Evolutionary conservation across 2,888 invertebrate species (phyloP).

Genomic region (Drosophila fulvimacula): DNA sequence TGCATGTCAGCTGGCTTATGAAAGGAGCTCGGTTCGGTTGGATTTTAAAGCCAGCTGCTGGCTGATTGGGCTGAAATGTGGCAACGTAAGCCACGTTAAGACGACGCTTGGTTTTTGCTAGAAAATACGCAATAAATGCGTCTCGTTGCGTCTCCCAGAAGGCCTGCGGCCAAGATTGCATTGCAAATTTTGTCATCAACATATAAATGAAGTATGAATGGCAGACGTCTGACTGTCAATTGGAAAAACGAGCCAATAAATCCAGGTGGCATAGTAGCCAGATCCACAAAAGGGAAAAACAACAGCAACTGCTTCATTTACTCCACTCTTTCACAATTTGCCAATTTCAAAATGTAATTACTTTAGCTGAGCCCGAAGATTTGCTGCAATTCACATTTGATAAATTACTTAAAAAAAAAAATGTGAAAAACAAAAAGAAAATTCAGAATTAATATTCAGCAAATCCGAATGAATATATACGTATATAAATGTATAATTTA

Average conservation of each 20-base stretch:
- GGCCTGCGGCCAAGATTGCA: constrained; percentile 69
- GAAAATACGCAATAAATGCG: constrained; percentile 30
- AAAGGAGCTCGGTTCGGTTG: constrained; percentile 1
- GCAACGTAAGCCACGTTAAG: constrained; percentile 21
- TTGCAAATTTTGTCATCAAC: constrained; percentile 79
- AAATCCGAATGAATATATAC: constrained; percentile 30
- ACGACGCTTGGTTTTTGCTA: constrained; percentile 3
- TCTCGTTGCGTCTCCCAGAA: constrained; percentile 50
- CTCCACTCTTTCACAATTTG: constrained; percentile 36
- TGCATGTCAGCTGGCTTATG: constrained; percentile 24
- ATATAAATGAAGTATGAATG: constrained; percentile 71
- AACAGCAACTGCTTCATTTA: constrained; percentile 6
- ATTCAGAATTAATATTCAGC: constrained; percentile 50
- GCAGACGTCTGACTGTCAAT: constrained; percentile 32
- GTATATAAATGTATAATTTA: constrained; percentile 64
- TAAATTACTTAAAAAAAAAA: constrained; percentile 44
- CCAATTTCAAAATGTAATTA: constrained; percentile 70
- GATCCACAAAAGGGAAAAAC: constrained; percentile 9
- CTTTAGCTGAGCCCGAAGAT: constrained; percentile 59
- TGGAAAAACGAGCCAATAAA: constrained; percentile 32
- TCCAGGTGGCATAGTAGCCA: constrained; percentile 4
- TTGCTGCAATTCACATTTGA: constrained; percentile 44
- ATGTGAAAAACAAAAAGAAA: background rate
- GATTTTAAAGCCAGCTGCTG: constrained; percentile 24
- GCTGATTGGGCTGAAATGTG: constrained; percentile 6